Base-by-base conservation (phyloP, 2,888 invertebrate species). In the Dugesia japonica region DNA sequence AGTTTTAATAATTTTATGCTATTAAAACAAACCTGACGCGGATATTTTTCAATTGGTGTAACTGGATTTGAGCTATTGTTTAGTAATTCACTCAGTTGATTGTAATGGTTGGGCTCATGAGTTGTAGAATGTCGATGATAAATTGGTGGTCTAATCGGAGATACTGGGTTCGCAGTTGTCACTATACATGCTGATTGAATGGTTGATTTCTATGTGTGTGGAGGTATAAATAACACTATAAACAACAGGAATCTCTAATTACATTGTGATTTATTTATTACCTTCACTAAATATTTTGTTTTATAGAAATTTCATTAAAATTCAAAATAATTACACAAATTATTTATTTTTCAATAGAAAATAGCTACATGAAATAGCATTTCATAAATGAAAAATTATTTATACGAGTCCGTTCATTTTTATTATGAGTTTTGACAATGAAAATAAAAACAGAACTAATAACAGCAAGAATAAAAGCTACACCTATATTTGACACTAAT, bases 51-150 rank as follows among this genome's bases (percentile, higher is more conserved):
- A 9, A 56, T 56, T n/a, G 56, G 56, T 56, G 56, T 56, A 9
- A 56, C 56, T 7, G 56, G 56, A 56, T 56, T 56, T n/a, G 56
- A 56, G n/a, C 23, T 56, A 23, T 56, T 56, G 23, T 23, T 56
- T 13, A 56, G 1, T 1, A 56, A n/a, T 23, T 56, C 56, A 56
- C 56, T 13, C 4, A 56, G 23, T 56, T 56, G 56, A 23, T 56
- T 56, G 56, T 20, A 56, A 56, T 56, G 23, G n/a, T 56, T 56
- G 17, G 56, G 23, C n/a, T 56, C 56, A n/a, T 56, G n/a, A 56
- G 56, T 56, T n/a, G 56, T 56, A n/a, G 56, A 56, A 56, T 56
- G 56, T n/a, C 56, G 56, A 56, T 56, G 56, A 56, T 56, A n/a
- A 23, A n/a, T n/a, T 56, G 56, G 20, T 20, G 56, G 56, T 56